Evolutionary conservation across 2,113 vertebrate genomes (phyloP).

Genomic region (Gadus chalcogrammus): DNA sequence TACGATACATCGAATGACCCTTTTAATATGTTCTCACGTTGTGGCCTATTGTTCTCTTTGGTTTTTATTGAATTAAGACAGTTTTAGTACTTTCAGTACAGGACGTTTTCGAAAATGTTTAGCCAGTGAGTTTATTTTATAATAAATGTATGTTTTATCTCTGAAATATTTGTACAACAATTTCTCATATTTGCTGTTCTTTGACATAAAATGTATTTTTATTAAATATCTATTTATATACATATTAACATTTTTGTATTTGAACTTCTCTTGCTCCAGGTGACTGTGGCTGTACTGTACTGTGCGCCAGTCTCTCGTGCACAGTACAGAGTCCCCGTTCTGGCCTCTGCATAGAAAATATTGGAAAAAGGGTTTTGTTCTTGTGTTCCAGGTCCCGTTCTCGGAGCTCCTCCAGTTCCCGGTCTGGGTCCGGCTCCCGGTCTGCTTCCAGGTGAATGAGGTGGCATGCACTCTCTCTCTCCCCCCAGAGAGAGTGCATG

Average conservation of each 20-base stretch:
- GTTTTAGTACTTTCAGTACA: too few relatives aligned
- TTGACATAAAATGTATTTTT: too few relatives aligned
- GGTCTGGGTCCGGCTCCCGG: constrained; percentile 94
- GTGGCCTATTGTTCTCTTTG: too few relatives aligned
- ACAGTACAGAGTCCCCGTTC: background rate
- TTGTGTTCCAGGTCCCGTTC: constrained; percentile 94
- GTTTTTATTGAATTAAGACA: too few relatives aligned
- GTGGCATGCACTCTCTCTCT: constrained; percentile 87
- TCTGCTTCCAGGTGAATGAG: constrained; percentile 99
- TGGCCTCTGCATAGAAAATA: constrained; percentile 46
- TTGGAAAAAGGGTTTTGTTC: constrained; percentile 64
- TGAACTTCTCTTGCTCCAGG: background rate
- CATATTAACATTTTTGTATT: background rate
- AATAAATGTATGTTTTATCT: too few relatives aligned
- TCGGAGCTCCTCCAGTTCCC: constrained; percentile 95
- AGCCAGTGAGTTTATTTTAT: too few relatives aligned
- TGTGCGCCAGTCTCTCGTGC: background rate
- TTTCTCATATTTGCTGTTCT: too few relatives aligned
- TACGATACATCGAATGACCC: too few relatives aligned
- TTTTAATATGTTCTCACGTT: too few relatives aligned
- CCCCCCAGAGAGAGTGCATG: constrained; percentile 77
- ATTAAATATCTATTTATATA: too few relatives aligned
- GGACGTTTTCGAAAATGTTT: too few relatives aligned
- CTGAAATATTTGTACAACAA: too few relatives aligned
- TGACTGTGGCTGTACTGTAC: background rate